Base-by-base conservation (phyloP, 53 echinoderm and acorn worm species). In the Holothuria leucospilota region DNA sequence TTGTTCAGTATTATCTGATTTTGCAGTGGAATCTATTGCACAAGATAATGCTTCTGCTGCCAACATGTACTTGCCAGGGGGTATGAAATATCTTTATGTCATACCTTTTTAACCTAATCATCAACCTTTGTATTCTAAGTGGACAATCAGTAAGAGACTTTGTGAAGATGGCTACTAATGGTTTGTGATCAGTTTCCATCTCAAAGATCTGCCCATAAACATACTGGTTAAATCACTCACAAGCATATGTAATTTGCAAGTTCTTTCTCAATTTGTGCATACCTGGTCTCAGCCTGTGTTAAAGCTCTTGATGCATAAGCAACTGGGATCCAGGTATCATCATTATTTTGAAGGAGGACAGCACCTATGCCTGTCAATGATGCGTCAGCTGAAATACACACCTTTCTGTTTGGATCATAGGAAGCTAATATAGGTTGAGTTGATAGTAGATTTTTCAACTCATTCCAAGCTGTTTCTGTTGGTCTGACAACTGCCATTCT, bases 181-280 rank as follows among this genome's bases (percentile, higher is more conserved):
- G 87, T 61, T 87, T 91, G 56, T 87, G 91, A 63, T 87, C 84
- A 14, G 87, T 91, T n/a, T 83, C 66, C 20, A 68, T 83, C 42
- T 73, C 77, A 15, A 91, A 53, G 0, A 56, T 77, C 29, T 62
- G 49, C 74, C 91, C 82, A 46, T 62, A 91, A 30, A 87, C 69
- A 77, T 64, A 84, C 68, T 82, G 87, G n/a, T 91, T 87, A 49
- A 91, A 91, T 61, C 83, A 38, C 53, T 91, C 91, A 51, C 87
- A 88, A 11, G 77, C 87, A 41, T 71, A 91, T 2, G 86, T 84
- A 16, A 77, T 25, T 28, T n/a, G 78, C 78, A 52, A 78, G 82
- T 9, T 6, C 42, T n/a, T n/a, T n/a, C n/a, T n/a, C n/a, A n/a
- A n/a, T n/a, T n/a, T n/a, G n/a, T n/a, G 82, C 29, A 77, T 91